Base-by-base conservation (phyloP, 2,888 invertebrate genomes). In the Ectemnius continuus region DNA sequence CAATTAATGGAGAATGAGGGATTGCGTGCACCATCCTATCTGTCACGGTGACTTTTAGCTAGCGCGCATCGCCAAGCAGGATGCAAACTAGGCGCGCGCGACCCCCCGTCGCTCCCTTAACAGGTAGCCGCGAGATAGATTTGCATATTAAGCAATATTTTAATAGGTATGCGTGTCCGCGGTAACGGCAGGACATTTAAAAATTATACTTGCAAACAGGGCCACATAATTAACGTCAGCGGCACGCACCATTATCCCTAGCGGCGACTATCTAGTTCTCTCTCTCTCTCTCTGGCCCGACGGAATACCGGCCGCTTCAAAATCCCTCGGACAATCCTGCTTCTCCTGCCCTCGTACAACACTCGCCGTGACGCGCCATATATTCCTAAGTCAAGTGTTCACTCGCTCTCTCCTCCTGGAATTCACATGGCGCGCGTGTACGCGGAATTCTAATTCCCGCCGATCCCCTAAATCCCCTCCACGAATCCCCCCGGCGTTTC, bases 191-290 rank as follows among this genome's bases (percentile, higher is more conserved):
- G 80, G 78, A 85, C 85, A 86, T 85, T 87, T 87, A 86, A 86
- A 87, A 88, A 88, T 88, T 86, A 87, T 88, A 86, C 88, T 87
- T 88, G 88, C 87, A 87, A 87, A 88, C 85, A 79, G 70, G 75
- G 68, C 78, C 78, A 77, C 86, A 80, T 87, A 86, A 88, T 86
- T 88, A 88, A 87, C 85, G 88, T 88, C 85, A 87, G 75, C 70
- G 82, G 84, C 87, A 87, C 88, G 85, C 86, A 87, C 85, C 85
- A 85, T 87, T 88, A 86, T 87, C 83, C 84, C 77, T 71, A 82
- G 52, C 23, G 64, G 76, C n/a, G 58, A 13, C 11, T 13, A 14
- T 62, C 36, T 36, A 36, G 36, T 36, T 36, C 8, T 36, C 36
- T 36, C 1, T 46, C 3, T 3, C 1, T 36, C 8, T 36, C 36